A percentile compares a stretch with the other conserved stretches of the same genome.
These are phyloP conservation scores for Heliocidaris tuberculata DNA, from an alignment of 35 echinoderm and acorn worm genomes.

Conservation along the genomic window DNA sequence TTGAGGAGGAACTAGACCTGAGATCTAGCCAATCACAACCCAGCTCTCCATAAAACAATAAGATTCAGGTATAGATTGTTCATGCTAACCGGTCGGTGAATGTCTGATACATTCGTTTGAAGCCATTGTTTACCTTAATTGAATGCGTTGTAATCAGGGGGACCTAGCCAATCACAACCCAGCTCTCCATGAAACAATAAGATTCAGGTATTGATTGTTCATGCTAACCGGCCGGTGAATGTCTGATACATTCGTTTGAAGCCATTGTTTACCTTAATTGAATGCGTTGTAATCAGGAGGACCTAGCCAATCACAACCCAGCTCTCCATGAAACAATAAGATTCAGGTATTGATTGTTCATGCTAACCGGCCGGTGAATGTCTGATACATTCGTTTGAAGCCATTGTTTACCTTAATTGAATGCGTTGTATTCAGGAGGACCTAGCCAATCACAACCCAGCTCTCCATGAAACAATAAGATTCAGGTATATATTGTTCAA, in stretches of 20 bases:
- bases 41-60: not conserved
- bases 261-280: not conserved
- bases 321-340: not conserved
- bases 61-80: not conserved
- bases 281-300: not conserved
- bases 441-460: not conserved
- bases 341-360: no score
- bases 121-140: not conserved
- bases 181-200: not conserved
- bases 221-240: not conserved
- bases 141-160: not conserved
- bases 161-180: not conserved
- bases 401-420: not conserved
- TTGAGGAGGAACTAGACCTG: not conserved
- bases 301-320: not conserved
- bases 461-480: not conserved
- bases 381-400: not conserved
- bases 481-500: not conserved
- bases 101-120: not conserved
- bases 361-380: not conserved
- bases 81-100: not conserved
- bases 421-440: not conserved
- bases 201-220: no score
- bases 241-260: not conserved
- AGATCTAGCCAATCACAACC: not conserved